Base-by-base conservation (phyloP, 2,888 invertebrate genomes). In the Lacanobia oleracea region DNA sequence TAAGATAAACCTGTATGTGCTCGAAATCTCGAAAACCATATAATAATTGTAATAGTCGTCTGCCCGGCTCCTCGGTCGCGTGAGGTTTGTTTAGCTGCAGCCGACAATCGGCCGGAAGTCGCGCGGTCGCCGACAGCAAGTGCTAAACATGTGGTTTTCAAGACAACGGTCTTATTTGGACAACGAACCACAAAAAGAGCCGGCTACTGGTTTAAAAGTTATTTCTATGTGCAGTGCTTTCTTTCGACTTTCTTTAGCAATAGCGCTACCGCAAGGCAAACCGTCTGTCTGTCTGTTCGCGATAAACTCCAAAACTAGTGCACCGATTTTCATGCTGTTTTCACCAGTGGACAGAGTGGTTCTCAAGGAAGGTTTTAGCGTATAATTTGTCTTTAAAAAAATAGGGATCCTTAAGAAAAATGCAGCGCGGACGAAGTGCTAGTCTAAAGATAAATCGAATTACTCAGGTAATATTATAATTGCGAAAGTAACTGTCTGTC, bases 11-110 rank as follows among this genome's bases (percentile, higher is more conserved):
- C 10, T 45, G 23, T 5, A 14, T 61, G 21, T 1, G 9, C 7
- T 37, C 10, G 7, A 23, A 50, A 27, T 27, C 27, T 27, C 3
- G 27, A 27, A 27, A 23, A 51, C 40, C 16, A 9, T 33, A 6
- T 7, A 48, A 43, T 14, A 43, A 48, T 18, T 48, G 18, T 12
- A 69, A 43, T 63, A 18, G 0, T 18, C 3, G n/a, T 21, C 60
- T 50, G 12, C 4, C n/a, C 23, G 27, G 12, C 9, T 12, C 21
- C 18, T 33, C n/a, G 45, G 61, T 61, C 14, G 23, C 57, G 56
- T 81, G 53, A 63, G 27, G 37, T 81, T 77, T 76, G 77, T 68
- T 33, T 81, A 81, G 62, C 48, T 81, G 77, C 59, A 37, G 53
- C 43, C 43, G 43, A 43, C 43, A 43, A 43, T 45, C 37, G 18